A percentile compares a stretch with the other conserved stretches of the same genome.
phyloP scores from a whole-genome alignment of 1,140 invertebrate genomes.

The Leptinotarsa lineolata region DNA sequence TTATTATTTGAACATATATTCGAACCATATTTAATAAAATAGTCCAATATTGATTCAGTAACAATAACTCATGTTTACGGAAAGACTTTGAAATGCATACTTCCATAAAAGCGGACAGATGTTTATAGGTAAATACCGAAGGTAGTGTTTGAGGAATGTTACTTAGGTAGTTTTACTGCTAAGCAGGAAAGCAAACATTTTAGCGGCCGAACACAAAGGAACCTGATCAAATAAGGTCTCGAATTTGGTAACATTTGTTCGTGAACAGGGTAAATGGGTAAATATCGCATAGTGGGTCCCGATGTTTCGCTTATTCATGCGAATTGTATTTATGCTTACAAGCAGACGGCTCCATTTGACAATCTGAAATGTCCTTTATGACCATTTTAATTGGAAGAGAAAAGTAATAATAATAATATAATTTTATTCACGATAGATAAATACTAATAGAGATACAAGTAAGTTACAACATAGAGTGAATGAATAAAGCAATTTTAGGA shows the following conservation, averaged over 20 bases:
- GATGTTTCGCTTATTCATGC: no score
- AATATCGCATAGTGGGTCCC: neutral
- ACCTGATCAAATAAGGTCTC: constrained; percentile 17
- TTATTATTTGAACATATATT: neutral
- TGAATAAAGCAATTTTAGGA: no score
- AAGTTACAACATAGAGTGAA: no score
- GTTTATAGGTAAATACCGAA: constrained; percentile 21
- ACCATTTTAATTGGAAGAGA: no score
- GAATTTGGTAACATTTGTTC: constrained; percentile 21
- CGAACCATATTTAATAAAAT: constrained; percentile 4
- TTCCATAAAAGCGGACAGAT: constrained; percentile 18
- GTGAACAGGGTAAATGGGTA: constrained; percentile 9
- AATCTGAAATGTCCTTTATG: no score
- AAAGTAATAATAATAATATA: no score
- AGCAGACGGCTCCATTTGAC: no score
- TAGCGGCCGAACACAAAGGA: constrained; percentile 19
- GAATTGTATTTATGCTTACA: no score
- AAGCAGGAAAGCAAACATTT: constrained; percentile 21
- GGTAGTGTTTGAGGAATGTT: constrained; percentile 4
- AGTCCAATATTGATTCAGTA: constrained; percentile 18
- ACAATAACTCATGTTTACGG: constrained; percentile 11
- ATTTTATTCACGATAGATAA: no score
- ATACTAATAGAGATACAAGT: no score
- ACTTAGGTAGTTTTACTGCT: constrained; percentile 21
- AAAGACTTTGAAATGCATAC: constrained; percentile 12